Conservation (phyloP, 1,140 invertebrate species). For the Oscheius sp. region DNA sequence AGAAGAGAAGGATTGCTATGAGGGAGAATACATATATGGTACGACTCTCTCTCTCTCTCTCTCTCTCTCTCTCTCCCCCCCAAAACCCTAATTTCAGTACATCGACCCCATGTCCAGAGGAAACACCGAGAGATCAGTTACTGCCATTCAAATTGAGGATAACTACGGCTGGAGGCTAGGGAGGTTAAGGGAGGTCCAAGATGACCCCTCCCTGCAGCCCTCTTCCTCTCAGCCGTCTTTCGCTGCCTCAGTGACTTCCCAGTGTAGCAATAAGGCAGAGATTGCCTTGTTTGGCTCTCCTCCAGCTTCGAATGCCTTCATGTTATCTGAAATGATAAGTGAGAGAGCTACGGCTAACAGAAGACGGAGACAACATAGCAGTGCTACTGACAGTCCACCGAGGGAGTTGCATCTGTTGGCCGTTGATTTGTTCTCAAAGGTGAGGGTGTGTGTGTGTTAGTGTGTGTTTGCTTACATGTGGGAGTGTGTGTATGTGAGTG, state of each 20-base stretch:
- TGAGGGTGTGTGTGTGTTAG: background rate
- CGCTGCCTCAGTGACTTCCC: background rate
- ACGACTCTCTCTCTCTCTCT: background rate
- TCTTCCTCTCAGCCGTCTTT: background rate
- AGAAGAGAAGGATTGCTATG: background rate
- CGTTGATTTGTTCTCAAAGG: background rate
- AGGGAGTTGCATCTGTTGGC: background rate
- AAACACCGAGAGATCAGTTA: background rate
- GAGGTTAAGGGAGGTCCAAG: background rate
- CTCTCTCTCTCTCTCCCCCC: too few relatives aligned
- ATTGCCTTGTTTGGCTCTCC: constrained; percentile 3
- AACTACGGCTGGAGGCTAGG: constrained; percentile 6
- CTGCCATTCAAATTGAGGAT: constrained; percentile 4
- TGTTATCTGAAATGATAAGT: background rate
- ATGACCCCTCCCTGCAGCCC: background rate
- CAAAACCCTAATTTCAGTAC: background rate
- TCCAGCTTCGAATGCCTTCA: constrained; percentile 14
- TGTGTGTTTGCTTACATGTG: background rate
- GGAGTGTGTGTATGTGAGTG: too few relatives aligned
- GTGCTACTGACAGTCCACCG: too few relatives aligned
- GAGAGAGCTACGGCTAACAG: background rate
- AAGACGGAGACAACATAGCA: background rate
- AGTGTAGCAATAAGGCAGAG: background rate
- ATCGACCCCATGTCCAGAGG: constrained; percentile 8
- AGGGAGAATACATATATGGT: constrained; percentile 19